A percentile compares a stretch with the other conserved stretches of the same genome.
phyloP scores from a whole-genome alignment of 2,797 vertebrate genomes.

The Scarus forsteni region DNA sequence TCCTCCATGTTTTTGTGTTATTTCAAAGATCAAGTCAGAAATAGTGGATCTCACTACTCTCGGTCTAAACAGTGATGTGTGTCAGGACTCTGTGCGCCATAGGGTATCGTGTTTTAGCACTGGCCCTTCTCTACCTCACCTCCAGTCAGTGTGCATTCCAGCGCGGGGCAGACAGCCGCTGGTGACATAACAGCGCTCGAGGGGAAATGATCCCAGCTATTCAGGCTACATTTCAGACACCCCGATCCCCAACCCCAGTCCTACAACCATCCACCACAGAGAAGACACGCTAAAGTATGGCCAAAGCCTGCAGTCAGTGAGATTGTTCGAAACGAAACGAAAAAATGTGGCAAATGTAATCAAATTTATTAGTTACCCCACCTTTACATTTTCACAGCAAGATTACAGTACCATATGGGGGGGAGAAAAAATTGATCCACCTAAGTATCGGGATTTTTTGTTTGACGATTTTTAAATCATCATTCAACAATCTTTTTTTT shows the following conservation, averaged over 20 bases:
- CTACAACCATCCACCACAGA: neutral
- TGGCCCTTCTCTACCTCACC: constrained; percentile 41
- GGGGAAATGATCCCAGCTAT: constrained; percentile 50
- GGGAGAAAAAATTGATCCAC: too few species aligned
- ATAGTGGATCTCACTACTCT: neutral
- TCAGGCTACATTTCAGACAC: constrained; percentile 41
- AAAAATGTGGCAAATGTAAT: too few species aligned
- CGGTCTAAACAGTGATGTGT: neutral
- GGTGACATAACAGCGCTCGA: constrained; percentile 74
- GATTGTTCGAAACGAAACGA: too few species aligned
- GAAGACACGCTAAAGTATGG: neutral
- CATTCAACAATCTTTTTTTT: too few species aligned
- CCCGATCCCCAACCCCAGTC: constrained; percentile 16
- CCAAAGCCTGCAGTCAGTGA: neutral
- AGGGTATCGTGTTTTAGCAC: constrained; percentile 43
- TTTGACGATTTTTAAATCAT: too few species aligned
- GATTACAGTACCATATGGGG: too few species aligned
- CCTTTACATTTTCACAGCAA: too few species aligned
- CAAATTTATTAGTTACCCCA: too few species aligned
- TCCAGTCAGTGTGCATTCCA: constrained; percentile 57
- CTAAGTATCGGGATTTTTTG: too few species aligned
- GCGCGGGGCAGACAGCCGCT: constrained; percentile 60
- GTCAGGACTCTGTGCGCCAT: neutral
- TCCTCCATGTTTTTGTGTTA: neutral
- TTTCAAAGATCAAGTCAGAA: neutral